phyloP scores from a whole-genome alignment of 2,888 invertebrate species.

The Priocnemis perturbator region DNA sequence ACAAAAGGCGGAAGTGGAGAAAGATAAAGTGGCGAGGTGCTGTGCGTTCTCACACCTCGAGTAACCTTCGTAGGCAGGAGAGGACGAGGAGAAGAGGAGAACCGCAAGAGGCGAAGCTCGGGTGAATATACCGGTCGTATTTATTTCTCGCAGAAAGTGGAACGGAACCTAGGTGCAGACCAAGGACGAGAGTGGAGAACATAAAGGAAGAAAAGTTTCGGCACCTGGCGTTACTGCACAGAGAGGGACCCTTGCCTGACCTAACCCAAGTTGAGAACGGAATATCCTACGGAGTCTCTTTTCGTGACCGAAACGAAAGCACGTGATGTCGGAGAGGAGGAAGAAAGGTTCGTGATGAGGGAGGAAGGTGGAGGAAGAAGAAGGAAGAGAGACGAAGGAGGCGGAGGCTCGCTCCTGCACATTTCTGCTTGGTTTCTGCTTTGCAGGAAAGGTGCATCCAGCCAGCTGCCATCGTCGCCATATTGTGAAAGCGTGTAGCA shows the following conservation, averaged over 20 bases:
- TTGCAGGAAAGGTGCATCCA: slow-evolving; percentile 31
- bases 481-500: slow-evolving; percentile 52
- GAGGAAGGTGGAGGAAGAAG: too few relatives aligned
- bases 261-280: slow-evolving; percentile 34
- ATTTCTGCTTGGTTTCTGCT: not conserved
- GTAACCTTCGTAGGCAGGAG: not conserved
- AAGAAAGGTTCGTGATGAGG: too few relatives aligned
- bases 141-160: too few relatives aligned
- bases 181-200: not conserved
- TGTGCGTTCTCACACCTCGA: too few relatives aligned
- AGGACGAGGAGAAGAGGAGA: slow-evolving; percentile 2
- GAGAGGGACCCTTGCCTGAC: slow-evolving; percentile 21
- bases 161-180: not conserved
- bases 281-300: slow-evolving; percentile 34
- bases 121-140: not conserved
- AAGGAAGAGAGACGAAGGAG: not conserved
- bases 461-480: slow-evolving; percentile 47
- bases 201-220: slow-evolving; percentile 5
- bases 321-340: not conserved
- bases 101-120: slow-evolving; percentile 1
- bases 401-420: too few relatives aligned
- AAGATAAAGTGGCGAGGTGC: too few relatives aligned
- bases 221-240: too few relatives aligned
- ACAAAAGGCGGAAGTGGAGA: too few relatives aligned
- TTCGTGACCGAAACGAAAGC: slow-evolving; percentile 36